Percentiles rank a stretch among this genome's conserved stretches.
Evolutionary conservation across 92 coral and sea anemone genomes (phyloP).

Genomic region (Siderastrea radians): DNA sequence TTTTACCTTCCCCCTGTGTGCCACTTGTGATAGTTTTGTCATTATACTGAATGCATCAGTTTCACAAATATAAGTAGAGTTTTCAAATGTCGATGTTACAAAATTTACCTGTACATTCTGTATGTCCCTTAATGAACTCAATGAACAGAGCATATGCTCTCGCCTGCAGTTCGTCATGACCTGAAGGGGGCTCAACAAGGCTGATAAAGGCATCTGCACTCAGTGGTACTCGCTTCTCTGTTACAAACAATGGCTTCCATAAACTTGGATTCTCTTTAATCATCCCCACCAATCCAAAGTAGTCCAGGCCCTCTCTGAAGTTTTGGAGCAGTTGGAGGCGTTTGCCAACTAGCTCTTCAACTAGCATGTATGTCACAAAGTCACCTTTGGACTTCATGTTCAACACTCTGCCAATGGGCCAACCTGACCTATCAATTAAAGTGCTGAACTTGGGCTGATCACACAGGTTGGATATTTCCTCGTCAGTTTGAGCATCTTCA

Average conservation of each 20-base stretch:
- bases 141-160: not conserved
- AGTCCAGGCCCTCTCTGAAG: constrained; percentile 29
- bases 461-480: not conserved
- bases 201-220: not conserved
- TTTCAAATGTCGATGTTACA: not conserved
- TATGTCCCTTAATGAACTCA: not conserved
- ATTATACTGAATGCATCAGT: too few species aligned
- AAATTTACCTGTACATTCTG: constrained; percentile 22
- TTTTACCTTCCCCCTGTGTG: too few species aligned
- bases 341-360: constrained; percentile 10
- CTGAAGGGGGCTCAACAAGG: not conserved
- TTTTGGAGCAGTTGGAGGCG: constrained; percentile 15
- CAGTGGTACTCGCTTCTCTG: not conserved
- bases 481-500: not conserved
- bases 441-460: not conserved
- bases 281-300: constrained; percentile 13
- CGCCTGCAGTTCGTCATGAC: not conserved
- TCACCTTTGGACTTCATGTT: constrained; percentile 10
- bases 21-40: too few species aligned
- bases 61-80: too few species aligned
- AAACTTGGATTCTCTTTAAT: not conserved
- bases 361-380: constrained; percentile 6
- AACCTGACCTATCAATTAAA: constrained; percentile 29
- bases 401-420: constrained; percentile 32
- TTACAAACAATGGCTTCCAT: not conserved